Evolutionary conservation across 2,797 vertebrate species (phyloP).

Genomic region (Sebastes hubbsi): DNA sequence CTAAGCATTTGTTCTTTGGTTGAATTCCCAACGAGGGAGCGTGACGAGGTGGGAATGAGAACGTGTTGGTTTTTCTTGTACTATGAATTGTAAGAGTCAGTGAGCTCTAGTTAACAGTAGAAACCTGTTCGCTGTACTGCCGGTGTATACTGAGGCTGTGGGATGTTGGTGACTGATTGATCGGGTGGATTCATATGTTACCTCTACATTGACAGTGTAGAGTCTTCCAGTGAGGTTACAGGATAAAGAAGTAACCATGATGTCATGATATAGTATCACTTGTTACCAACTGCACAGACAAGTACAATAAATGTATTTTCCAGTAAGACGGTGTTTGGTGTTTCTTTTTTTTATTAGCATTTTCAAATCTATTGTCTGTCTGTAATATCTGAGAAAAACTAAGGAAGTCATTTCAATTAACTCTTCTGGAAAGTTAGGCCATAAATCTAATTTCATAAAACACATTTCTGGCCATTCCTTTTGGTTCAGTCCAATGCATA

Average conservation of each 20-base stretch:
- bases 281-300: slow-evolving; percentile 44
- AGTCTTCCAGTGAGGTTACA: slow-evolving; percentile 12
- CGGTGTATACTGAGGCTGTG: neutral
- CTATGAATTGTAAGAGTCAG: neutral
- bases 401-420: neutral
- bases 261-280: neutral
- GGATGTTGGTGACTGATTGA: neutral
- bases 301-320: slow-evolving; percentile 64
- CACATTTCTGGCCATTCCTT: neutral
- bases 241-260: neutral
- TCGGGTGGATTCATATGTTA: neutral
- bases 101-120: slow-evolving; percentile 10
- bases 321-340: neutral
- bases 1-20: too few relatives aligned
- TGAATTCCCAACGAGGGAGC: too few relatives aligned
- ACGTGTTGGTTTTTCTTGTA: neutral
- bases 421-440: neutral
- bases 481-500: neutral
- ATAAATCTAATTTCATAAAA: neutral
- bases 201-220: neutral
- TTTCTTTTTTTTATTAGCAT: neutral
- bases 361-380: neutral
- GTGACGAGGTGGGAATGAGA: too few relatives aligned
- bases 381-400: neutral
- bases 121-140: neutral